Percentiles rank a stretch among this genome's conserved stretches.
Evolutionary conservation across 2,888 invertebrate species (phyloP).

Genomic region (Rapana venosa): DNA sequence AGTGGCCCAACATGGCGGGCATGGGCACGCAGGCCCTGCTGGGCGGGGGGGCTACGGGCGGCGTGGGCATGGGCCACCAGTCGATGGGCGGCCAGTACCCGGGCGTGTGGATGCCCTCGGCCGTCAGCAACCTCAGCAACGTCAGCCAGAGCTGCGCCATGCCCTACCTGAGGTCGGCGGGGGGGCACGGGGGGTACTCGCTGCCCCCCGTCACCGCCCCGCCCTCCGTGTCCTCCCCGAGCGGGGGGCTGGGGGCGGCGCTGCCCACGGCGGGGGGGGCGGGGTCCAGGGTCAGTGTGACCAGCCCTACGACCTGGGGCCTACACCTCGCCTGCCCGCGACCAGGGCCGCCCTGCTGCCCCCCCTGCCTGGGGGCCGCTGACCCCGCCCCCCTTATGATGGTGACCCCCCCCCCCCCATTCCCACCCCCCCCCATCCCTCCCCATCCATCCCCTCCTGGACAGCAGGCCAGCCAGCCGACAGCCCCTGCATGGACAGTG

Average conservation of each 20-base stretch:
- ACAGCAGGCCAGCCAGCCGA: no score
- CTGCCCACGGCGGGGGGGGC: slow-evolving; percentile 50
- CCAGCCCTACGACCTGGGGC: slow-evolving; percentile 67
- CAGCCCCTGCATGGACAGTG: no score
- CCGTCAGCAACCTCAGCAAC: slow-evolving; percentile 67
- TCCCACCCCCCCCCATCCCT: no score
- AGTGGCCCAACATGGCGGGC: slow-evolving; percentile 70
- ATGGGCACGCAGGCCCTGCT: slow-evolving; percentile 49
- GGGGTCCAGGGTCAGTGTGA: slow-evolving; percentile 59
- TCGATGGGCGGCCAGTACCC: slow-evolving; percentile 59
- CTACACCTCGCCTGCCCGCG: slow-evolving; percentile 56
- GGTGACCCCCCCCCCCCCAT: slow-evolving; percentile 1
- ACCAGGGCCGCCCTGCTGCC: slow-evolving; percentile 68
- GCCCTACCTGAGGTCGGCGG: slow-evolving; percentile 66
- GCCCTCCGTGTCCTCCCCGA: slow-evolving; percentile 53
- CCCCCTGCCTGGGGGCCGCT: slow-evolving; percentile 70
- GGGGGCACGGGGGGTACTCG: slow-evolving; percentile 57
- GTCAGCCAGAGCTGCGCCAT: slow-evolving; percentile 73
- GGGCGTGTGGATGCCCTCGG: slow-evolving; percentile 71
- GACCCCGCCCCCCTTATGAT: slow-evolving; percentile 70
- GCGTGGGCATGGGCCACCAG: slow-evolving; percentile 59
- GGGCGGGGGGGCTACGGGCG: slow-evolving; percentile 22
- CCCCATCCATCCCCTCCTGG: no score
- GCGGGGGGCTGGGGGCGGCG: slow-evolving; percentile 36
- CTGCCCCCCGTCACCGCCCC: slow-evolving; percentile 62